Percentiles rank a stretch among this genome's conserved stretches.
These are phyloP conservation scores for Elephantulus edwardii DNA, from an alignment of 2,113 vertebrate genomes.

Conservation along the genomic window DNA sequence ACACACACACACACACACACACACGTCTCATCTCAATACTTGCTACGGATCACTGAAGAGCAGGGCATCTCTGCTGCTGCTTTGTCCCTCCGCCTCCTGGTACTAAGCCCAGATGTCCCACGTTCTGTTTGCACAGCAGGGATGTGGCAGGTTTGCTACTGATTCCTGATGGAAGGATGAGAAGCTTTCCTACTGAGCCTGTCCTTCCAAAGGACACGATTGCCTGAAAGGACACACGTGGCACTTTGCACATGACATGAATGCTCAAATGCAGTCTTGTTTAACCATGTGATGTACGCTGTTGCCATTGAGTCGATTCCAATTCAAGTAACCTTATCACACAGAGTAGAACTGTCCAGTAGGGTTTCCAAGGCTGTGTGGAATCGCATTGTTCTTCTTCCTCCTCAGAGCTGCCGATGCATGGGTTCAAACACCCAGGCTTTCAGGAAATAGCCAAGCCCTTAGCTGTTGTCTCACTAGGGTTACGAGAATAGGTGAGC, in stretches of 20 bases:
- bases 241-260: neutral
- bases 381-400: too few species aligned
- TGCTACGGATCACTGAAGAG: neutral
- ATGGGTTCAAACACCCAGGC: too few species aligned
- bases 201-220: slow-evolving; percentile 15
- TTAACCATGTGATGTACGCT: neutral
- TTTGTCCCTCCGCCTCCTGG: neutral
- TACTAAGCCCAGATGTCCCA: neutral
- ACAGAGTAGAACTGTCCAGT: too few species aligned
- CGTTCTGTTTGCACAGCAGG: slow-evolving; percentile 36
- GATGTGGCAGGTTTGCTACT: neutral
- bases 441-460: too few species aligned
- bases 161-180: neutral
- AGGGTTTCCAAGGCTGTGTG: too few species aligned
- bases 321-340: too few species aligned
- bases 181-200: neutral
- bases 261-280: neutral
- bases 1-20: too few species aligned
- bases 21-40: neutral
- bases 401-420: too few species aligned
- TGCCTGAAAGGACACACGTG: neutral
- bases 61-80: neutral
- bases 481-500: too few species aligned
- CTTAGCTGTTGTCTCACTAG: too few species aligned
- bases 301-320: too few species aligned